phyloP scores from a whole-genome alignment of 2,113 vertebrate genomes.

The Hippocampus guttulatus region DNA sequence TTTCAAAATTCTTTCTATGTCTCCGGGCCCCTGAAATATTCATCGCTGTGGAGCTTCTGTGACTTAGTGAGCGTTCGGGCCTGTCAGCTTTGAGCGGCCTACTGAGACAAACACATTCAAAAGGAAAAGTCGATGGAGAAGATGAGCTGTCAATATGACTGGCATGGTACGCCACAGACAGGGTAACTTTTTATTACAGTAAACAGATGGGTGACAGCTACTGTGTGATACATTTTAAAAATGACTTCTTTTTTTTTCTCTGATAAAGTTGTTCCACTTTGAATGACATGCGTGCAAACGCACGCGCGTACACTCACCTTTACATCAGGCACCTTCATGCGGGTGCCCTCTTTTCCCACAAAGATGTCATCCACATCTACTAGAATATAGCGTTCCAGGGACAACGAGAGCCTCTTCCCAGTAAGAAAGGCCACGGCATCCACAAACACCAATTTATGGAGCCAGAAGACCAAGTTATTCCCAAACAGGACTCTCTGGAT shows the following conservation, averaged over 20 bases:
- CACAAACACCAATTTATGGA: slow-evolving; percentile 93
- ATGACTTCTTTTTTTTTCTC: background rate
- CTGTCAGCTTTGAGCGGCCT: slow-evolving; percentile 66
- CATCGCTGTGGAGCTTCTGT: slow-evolving; percentile 59
- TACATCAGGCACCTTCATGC: slow-evolving; percentile 95
- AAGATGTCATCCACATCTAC: slow-evolving; percentile 98
- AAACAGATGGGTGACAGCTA: slow-evolving; percentile 33
- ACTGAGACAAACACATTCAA: slow-evolving; percentile 58
- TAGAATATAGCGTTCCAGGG: slow-evolving; percentile 88
- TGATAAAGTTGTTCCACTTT: slow-evolving; percentile 2
- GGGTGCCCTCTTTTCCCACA: slow-evolving; percentile 94
- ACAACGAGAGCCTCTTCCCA: slow-evolving; percentile 86
- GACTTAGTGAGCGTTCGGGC: slow-evolving; percentile 55
- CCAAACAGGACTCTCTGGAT: slow-evolving; percentile 96
- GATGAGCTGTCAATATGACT: slow-evolving; percentile 50
- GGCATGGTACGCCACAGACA: slow-evolving; percentile 36
- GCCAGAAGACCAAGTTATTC: slow-evolving; percentile 95
- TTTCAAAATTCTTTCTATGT: slow-evolving; percentile 62
- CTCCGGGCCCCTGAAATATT: slow-evolving; percentile 68
- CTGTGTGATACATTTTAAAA: slow-evolving; percentile 15
- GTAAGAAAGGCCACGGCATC: slow-evolving; percentile 93
- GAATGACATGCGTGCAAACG: background rate
- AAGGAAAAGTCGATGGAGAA: slow-evolving; percentile 48
- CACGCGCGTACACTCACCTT: slow-evolving; percentile 75
- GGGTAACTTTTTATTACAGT: slow-evolving; percentile 28